Conservation (phyloP, 2,888 invertebrate species). For the Noctua janthina region DNA sequence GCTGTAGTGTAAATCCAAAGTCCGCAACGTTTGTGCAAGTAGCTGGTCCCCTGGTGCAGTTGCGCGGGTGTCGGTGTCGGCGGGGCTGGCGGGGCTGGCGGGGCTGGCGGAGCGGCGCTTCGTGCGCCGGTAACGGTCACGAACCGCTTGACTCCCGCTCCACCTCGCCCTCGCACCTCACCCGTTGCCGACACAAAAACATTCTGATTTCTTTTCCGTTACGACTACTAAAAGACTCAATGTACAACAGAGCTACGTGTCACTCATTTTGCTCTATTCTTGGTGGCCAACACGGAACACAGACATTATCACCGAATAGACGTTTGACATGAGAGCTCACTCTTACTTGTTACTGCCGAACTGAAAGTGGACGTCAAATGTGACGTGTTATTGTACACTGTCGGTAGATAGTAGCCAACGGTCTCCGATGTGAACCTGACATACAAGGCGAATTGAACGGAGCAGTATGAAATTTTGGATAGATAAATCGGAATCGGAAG, state of each 20-base stretch:
- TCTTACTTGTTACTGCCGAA: conserved; percentile 7
- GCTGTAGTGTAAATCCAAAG: background rate
- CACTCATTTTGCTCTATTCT: conserved; percentile 15
- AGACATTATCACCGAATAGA: background rate
- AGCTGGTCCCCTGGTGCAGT: too few relatives aligned
- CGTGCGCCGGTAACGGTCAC: conserved; percentile 52
- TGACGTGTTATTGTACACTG: background rate
- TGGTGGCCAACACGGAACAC: background rate
- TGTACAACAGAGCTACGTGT: conserved; percentile 3
- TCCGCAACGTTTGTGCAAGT: background rate
- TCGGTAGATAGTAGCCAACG: background rate
- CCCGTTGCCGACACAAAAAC: conserved; percentile 21
- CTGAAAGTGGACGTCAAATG: background rate
- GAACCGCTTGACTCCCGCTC: conserved; percentile 38
- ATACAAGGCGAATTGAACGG: too few relatives aligned
- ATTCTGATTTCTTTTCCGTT: conserved; percentile 49
- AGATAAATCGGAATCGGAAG: too few relatives aligned
- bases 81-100: background rate
- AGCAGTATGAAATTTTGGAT: too few relatives aligned
- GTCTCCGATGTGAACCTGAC: background rate
- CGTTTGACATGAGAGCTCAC: background rate
- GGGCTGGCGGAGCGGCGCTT: background rate
- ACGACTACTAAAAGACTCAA: conserved; percentile 24
- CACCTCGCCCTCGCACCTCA: conserved; percentile 35
- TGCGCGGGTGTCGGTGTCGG: too few relatives aligned